Evolutionary conservation across 1,140 invertebrate genomes (phyloP), one percentile per base, ranked within the genome.

Genomic region (Drosophila punjabiensis): DNA sequence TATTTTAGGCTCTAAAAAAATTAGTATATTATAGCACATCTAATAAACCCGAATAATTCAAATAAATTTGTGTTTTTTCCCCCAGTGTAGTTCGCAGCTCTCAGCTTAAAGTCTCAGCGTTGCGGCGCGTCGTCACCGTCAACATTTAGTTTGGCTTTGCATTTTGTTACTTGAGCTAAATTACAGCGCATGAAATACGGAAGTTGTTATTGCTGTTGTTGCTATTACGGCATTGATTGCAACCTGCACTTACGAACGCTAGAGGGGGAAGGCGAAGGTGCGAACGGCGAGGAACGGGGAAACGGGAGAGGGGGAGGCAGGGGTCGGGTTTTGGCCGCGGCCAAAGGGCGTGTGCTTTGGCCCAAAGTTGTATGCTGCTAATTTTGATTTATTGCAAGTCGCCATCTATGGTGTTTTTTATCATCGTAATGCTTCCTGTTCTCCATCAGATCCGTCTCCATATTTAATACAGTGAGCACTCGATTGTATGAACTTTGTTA

Each of bases 361-460:
- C 79, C 81, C 76, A 74, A 81, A 79, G 76, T 80, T 88, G 68
- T 80, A 71, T 78, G 68, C 76, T 79, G 76, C 66, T 68, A 75
- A 73, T 75, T 90, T 82, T 90, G 75, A 89, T 90, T 89, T 89
- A 89, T 89, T 70, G 59, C 76, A 50, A 45, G 58, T 75, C 47
- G 45, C 58, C 70, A 43, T 79, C 39, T 59, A 74, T 45, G 82
- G 81, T 32, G 41, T 67, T 59, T 74, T 74, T 76, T 78, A 64
- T 84, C 65, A 65, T n/a, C 52, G 45, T 53, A 81, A 73, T 69
- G 76, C 71, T 90, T 90, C 87, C 86, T 90, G 87, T 71, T 89
- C 68, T 64, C 70, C 68, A 20, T 69, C 63, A 62, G 68, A 71
- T 67, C 67, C 16, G 55, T 56, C 55, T 39, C 14, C 8, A 24